Evolutionary conservation across 1,140 invertebrate genomes (phyloP).

Genomic region (Pissodes strobi): DNA sequence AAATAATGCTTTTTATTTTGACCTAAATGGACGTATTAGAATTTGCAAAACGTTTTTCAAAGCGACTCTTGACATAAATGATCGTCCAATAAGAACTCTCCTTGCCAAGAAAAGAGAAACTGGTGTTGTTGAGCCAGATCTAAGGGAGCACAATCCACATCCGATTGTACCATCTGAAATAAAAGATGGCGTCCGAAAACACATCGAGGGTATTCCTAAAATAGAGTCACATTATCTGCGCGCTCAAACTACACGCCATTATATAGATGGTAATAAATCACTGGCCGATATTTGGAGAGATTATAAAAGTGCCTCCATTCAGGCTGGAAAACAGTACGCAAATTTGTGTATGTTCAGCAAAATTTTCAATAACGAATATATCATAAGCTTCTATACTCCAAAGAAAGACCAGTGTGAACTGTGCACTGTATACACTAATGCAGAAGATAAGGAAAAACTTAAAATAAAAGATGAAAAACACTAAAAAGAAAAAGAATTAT

Average conservation of each 20-base stretch:
- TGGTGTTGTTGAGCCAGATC: no score
- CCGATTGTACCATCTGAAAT: no score
- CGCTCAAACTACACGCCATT: background rate
- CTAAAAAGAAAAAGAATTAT: conserved; percentile 43
- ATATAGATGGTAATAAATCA: no score
- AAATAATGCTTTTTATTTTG: no score
- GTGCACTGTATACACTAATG: conserved; percentile 48
- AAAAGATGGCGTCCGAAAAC: no score
- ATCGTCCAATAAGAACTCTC: conserved; percentile 12
- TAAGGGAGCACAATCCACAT: no score
- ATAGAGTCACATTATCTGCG: conserved; percentile 2
- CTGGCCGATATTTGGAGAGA: no score
- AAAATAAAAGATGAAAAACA: conserved; percentile 37
- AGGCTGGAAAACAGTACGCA: background rate
- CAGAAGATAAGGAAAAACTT: conserved; percentile 40
- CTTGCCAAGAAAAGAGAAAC: background rate
- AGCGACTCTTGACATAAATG: conserved; percentile 11
- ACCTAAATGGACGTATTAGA: conserved; percentile 12
- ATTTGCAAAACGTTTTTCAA: no score
- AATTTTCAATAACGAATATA: conserved; percentile 50
- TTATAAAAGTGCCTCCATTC: background rate
- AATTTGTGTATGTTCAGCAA: no score
- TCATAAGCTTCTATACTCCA: conserved; percentile 51
- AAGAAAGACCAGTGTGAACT: no score
- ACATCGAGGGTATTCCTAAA: background rate